A percentile compares a stretch with the other conserved stretches of the same genome.
phyloP scores from a whole-genome alignment of 2,888 invertebrate species.

The Clusia tigrina region DNA sequence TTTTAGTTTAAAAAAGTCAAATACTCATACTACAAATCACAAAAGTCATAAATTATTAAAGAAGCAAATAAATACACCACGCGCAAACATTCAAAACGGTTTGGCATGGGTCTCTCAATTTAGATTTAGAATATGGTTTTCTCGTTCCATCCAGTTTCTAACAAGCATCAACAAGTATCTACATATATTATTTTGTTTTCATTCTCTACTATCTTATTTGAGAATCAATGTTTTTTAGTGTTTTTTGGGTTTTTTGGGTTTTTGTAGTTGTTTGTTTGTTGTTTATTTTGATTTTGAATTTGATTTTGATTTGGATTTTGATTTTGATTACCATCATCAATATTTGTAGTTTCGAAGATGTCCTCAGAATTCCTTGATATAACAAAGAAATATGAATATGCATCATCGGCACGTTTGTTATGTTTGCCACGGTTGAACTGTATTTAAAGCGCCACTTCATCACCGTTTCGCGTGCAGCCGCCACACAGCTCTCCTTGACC shows the following conservation, averaged over 20 bases:
- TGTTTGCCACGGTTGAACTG: neutral
- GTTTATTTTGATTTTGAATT: neutral
- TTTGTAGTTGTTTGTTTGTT: neutral
- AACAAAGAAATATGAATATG: neutral
- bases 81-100: too few species aligned
- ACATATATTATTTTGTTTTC: too few species aligned
- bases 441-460: constrained; percentile 55
- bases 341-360: neutral
- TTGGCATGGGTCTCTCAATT: too few species aligned
- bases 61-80: too few species aligned
- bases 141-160: too few species aligned
- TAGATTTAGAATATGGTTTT: too few species aligned
- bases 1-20: too few species aligned
- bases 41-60: too few species aligned
- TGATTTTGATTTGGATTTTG: neutral
- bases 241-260: neutral
- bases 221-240: neutral
- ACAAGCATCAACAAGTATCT: constrained; percentile 1
- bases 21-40: too few species aligned
- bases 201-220: too few species aligned
- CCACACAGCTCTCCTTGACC: constrained; percentile 46
- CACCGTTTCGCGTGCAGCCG: constrained; percentile 47
- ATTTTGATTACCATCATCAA: neutral
- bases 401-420: neutral
- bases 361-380: too few species aligned